These are phyloP conservation scores for Lypha dubia DNA, from an alignment of 2,888 invertebrate genomes.

Conservation along the genomic window DNA sequence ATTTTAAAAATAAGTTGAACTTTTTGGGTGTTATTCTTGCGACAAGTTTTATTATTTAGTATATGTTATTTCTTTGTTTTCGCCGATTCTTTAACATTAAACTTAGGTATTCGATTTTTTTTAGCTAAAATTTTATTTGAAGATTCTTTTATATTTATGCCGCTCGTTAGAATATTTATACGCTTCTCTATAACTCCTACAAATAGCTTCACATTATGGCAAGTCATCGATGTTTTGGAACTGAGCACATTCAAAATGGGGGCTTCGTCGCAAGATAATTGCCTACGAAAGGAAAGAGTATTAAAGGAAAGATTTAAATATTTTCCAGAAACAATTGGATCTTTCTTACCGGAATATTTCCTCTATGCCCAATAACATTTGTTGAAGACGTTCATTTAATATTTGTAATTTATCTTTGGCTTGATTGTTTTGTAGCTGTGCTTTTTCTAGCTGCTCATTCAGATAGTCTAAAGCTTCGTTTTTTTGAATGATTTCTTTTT, in stretches of 20 bases:
- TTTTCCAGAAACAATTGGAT: too few species aligned
- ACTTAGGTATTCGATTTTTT: constrained; percentile 82
- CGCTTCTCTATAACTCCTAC: constrained; percentile 92
- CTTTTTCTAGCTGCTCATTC: constrained; percentile 76
- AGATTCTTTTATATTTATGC: constrained; percentile 80
- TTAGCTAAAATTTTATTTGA: constrained; percentile 81
- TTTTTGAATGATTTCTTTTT: constrained; percentile 79
- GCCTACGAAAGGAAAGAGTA: constrained; percentile 83
- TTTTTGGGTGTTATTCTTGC: too few species aligned
- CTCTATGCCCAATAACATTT: constrained; percentile 84
- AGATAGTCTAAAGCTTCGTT: constrained; percentile 81
- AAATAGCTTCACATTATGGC: constrained; percentile 91
- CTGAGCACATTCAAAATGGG: constrained; percentile 89
- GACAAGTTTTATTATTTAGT: not conserved
- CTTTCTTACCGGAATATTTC: constrained; percentile 83
- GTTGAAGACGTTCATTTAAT: constrained; percentile 77
- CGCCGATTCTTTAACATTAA: constrained; percentile 82
- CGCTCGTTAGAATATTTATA: constrained; percentile 81
- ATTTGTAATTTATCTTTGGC: constrained; percentile 79
- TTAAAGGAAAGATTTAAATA: not conserved
- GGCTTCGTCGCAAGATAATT: constrained; percentile 89
- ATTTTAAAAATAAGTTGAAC: too few species aligned
- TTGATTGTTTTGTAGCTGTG: constrained; percentile 77
- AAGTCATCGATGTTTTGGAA: constrained; percentile 88
- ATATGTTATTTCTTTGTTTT: constrained; percentile 78